Base-by-base conservation (phyloP, 2,113 vertebrate genomes). In the Rousettus leschenaultii region DNA sequence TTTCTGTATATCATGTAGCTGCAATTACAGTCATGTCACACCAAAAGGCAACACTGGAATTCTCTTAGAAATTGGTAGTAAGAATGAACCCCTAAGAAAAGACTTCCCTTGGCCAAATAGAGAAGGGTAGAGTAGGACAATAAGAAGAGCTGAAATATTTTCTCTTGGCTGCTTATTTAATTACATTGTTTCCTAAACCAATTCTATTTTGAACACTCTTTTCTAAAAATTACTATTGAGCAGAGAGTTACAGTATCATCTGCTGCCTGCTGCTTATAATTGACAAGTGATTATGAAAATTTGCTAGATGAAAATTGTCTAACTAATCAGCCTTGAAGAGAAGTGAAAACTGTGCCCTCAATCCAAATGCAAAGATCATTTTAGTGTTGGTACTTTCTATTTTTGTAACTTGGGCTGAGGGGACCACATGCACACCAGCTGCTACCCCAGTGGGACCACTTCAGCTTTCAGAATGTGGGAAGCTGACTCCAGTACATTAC, bases 121-220 rank as follows among this genome's bases (percentile, higher is more conserved):
- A 77, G 48, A 78, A 74, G 14, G 51, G 6, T 13, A 65, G 43
- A 77, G n/a, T 33, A 48, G 12, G 43, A 24, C 33, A 61, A 15
- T 55, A 70, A 66, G 24, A 66, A 83, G 43, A 78, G 21, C 2
- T 26, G 35, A 95, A 57, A 35, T 92, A 74, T 89, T 95, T 95
- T 88, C 40, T 86, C 48, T 86, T 83, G 61, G 66, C 11, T 79
- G 45, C 38, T 96, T 96, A 88, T 90, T 93, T 95, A 84, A 88
- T 95, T 97, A 87, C 65, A 93, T 57, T 95, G 87, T 95, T 97
- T 94, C 87, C 63, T 55, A 92, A 91, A 70, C 43, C 84, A 84
- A 79, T 61, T 93, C 70, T 96, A 35, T 66, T 92, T 55, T 84
- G 63, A 95, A 94, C 21, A 45, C 15, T 43, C 30, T 51, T 95